A percentile compares a stretch with the other conserved stretches of the same genome.
Conservation (phyloP, 2,888 invertebrate genomes). For the Clusia tigrina region DNA sequence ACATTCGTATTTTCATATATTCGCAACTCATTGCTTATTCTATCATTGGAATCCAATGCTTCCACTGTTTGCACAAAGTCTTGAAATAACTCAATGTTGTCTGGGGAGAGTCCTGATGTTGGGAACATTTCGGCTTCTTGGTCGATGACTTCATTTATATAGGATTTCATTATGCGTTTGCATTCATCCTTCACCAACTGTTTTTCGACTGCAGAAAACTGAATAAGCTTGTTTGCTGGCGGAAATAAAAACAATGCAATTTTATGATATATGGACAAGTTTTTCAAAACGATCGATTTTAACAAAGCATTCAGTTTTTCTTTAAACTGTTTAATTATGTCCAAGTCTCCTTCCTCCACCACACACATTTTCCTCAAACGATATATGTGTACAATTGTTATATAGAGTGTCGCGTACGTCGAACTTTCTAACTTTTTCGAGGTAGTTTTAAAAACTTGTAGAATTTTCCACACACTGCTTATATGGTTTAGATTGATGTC, state of each 20-base stretch:
- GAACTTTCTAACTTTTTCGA: constrained; percentile 11
- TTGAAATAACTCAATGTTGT: neutral
- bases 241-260: constrained; percentile 15
- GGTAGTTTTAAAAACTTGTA: too few relatives aligned
- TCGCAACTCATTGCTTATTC: constrained; percentile 6
- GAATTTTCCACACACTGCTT: too few relatives aligned
- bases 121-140: neutral
- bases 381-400: constrained; percentile 1
- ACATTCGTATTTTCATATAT: constrained; percentile 1
- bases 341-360: neutral
- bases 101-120: neutral
- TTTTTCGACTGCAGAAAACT: constrained; percentile 7
- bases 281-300: neutral
- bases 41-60: neutral
- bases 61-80: neutral
- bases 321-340: neutral
- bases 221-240: constrained; percentile 13
- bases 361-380: constrained; percentile 1
- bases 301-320: neutral
- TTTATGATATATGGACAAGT: constrained; percentile 12
- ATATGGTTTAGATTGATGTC: too few relatives aligned
- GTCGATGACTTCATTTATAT: constrained; percentile 8
- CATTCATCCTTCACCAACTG: constrained; percentile 15
- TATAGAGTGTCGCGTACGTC: constrained; percentile 3
- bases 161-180: constrained; percentile 14